phyloP scores from a whole-genome alignment of 2,113 vertebrate genomes.

The Pantherophis guttatus region DNA sequence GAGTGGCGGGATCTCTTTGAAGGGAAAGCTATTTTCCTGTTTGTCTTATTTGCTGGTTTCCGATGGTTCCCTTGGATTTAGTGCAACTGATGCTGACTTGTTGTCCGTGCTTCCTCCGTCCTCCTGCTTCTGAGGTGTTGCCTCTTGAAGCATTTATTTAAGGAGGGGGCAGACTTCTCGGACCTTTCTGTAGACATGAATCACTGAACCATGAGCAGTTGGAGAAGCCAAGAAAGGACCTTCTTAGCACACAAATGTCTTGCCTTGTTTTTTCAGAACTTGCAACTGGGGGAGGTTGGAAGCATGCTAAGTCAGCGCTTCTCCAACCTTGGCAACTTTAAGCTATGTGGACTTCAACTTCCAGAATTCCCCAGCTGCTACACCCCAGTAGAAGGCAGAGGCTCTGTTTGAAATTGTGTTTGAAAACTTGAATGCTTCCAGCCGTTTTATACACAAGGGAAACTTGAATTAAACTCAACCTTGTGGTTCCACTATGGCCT shows the following conservation, averaged over 20 bases:
- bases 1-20: slow-evolving; percentile 58
- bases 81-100: no score
- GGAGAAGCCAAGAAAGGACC: neutral
- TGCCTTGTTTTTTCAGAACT: neutral
- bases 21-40: neutral
- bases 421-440: neutral
- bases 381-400: neutral
- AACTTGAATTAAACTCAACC: neutral
- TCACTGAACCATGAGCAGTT: neutral
- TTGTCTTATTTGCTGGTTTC: neutral
- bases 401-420: no score
- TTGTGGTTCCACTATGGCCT: neutral
- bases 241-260: neutral
- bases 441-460: neutral
- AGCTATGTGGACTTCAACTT: neutral
- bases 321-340: neutral
- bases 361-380: neutral
- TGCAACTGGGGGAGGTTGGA: neutral
- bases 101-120: neutral
- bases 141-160: neutral
- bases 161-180: neutral
- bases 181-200: neutral
- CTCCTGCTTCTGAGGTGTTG: neutral
- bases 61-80: neutral
- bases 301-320: neutral